Evolutionary conservation across 2,888 invertebrate genomes (phyloP), one percentile per base, ranked within the genome.

Genomic region (Melanargia galathea): DNA sequence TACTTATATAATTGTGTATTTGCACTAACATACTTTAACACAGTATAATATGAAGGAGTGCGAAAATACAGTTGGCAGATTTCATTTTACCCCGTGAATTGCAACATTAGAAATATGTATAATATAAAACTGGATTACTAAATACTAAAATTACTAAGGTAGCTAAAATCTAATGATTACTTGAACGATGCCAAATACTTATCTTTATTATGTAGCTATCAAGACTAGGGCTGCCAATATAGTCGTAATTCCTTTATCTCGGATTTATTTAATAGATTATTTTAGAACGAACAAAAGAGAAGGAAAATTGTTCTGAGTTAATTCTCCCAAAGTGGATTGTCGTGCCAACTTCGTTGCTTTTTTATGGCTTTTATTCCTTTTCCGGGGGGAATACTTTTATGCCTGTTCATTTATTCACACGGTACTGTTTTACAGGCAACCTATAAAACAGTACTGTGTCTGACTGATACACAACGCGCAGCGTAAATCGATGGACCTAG

Each of bases 181-280:
- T 40, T 40, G 40, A 18, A 35, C 20, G 51, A 35, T 52, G 51
- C 51, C 51, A 52, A 52, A 35, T 52, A 18, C 33, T 49, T 52
- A 35, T 18, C 11, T 52, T 35, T 52, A 33, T 52, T 52, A 52
- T 52, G 33, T 7, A 33, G 51, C 33, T 33, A 52, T 52, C 18
- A 20, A 33, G 2, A 33, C 20, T 52, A 52, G 33, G 20, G 33
- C 8, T 52, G 20, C 30, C 33, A 5, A 11, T 30, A 18, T 16
- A 43, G 6, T 8, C 1, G 7, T 2, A 2, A 18, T 18, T 18
- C 13, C 4, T 8, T 6, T 35, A n/a, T n/a, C n/a, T n/a, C n/a
- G n/a, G n/a, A n/a, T n/a, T n/a, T n/a, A 35, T 30, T 30, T 30
- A 7, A 30, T 30, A 7, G 7, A 5, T 2, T 5, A 7, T 30